These are phyloP conservation scores for Netelia melanura DNA, from an alignment of 2,888 invertebrate genomes.

Conservation along the genomic window DNA sequence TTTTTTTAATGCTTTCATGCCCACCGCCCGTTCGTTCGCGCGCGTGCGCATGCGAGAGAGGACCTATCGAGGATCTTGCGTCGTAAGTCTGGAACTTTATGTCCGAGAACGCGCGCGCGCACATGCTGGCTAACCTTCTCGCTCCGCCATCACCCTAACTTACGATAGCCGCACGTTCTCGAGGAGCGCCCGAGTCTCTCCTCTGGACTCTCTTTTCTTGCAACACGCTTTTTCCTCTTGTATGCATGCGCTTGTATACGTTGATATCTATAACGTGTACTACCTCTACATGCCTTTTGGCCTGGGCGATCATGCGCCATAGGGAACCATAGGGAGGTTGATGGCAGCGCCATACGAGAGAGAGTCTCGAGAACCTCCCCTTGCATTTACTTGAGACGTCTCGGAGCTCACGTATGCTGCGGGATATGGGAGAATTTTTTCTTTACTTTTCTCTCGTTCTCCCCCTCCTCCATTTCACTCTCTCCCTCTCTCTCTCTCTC, in stretches of 20 bases:
- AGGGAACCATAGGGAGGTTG: conserved; percentile 1
- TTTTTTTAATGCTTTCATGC: conserved; percentile 82
- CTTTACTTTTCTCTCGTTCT: neutral
- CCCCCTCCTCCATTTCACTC: neutral
- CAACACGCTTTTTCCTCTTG: conserved; percentile 37
- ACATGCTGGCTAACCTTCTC: conserved; percentile 79
- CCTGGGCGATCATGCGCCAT: conserved; percentile 61
- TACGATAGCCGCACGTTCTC: conserved; percentile 82
- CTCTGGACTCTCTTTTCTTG: conserved; percentile 59
- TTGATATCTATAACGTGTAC: conserved; percentile 38
- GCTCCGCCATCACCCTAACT: conserved; percentile 84
- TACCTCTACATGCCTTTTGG: conserved; percentile 53
- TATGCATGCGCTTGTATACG: conserved; percentile 17
- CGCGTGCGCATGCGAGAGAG: conserved; percentile 70
- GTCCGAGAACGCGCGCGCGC: conserved; percentile 77
- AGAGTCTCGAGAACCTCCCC: conserved; percentile 43
- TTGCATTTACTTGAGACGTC: conserved; percentile 82
- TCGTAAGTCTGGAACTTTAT: conserved; percentile 85
- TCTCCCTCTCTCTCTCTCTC: conserved; percentile 33
- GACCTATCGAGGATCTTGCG: conserved; percentile 85
- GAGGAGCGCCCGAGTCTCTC: conserved; percentile 46
- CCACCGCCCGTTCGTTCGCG: conserved; percentile 77
- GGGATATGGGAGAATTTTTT: conserved; percentile 44
- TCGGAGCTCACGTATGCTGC: conserved; percentile 63
- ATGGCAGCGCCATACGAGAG: conserved; percentile 1